These are phyloP conservation scores for Pogona vitticeps DNA, from an alignment of 2,113 vertebrate species.

Conservation along the genomic window DNA sequence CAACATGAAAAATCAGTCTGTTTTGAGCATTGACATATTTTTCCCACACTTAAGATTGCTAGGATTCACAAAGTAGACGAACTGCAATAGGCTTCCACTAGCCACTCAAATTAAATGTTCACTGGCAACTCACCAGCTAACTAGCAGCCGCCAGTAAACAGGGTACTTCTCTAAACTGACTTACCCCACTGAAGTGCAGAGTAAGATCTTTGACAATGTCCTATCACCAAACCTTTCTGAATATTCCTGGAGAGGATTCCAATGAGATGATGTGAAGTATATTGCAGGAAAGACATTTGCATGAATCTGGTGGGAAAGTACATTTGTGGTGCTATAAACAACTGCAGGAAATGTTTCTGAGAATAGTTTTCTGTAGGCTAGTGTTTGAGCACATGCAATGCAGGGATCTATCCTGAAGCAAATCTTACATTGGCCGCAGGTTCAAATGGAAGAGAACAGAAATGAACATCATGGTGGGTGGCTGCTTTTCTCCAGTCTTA, in stretches of 20 bases:
- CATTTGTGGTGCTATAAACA: neutral
- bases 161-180: neutral
- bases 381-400: neutral
- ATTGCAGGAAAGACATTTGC: neutral
- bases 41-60: neutral
- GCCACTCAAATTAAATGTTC: conserved; percentile 23
- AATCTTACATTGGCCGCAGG: neutral
- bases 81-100: conserved; percentile 11
- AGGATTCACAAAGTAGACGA: conserved; percentile 9
- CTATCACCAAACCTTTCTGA: too few relatives aligned
- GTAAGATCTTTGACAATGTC: neutral
- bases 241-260: neutral
- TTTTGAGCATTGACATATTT: too few relatives aligned
- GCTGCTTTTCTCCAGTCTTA: neutral
- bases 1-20: too few relatives aligned
- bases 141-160: neutral
- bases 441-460: neutral
- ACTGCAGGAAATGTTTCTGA: neutral
- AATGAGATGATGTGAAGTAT: neutral
- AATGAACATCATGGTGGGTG: neutral
- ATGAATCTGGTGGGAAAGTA: neutral
- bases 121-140: too few relatives aligned
- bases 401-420: too few relatives aligned
- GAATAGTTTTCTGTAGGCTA: neutral
- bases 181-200: neutral